These are phyloP conservation scores for Cryptocephalus moraei DNA, from an alignment of 2,888 invertebrate genomes.

Conservation along the genomic window DNA sequence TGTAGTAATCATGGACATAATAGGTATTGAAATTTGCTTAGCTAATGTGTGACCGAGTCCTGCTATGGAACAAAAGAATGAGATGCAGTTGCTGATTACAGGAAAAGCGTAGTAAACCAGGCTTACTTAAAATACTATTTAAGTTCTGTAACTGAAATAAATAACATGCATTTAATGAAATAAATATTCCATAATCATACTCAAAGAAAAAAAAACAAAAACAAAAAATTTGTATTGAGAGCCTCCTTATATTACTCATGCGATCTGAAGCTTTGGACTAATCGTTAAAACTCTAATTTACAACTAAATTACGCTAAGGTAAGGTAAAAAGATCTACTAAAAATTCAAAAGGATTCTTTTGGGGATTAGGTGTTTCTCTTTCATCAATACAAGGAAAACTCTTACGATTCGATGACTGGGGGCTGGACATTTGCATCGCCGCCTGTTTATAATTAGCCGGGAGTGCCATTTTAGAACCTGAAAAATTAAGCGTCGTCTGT, in stretches of 20 bases:
- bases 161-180: conserved; percentile 20
- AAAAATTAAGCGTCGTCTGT: not conserved
- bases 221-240: not conserved
- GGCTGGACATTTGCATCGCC: conserved; percentile 63
- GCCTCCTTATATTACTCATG: conserved; percentile 24
- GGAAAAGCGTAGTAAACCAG: conserved; percentile 12
- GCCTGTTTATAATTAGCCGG: conserved; percentile 79
- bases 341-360: no score
- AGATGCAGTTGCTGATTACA: conserved; percentile 1
- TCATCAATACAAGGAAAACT: conserved; percentile 4
- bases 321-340: no score
- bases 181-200: conserved; percentile 7
- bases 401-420: conserved; percentile 65
- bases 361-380: not conserved
- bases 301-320: not conserved
- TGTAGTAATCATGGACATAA: no score
- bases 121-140: conserved; percentile 16
- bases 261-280: conserved; percentile 25
- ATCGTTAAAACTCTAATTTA: not conserved
- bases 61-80: not conserved
- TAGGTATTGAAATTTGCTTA: no score
- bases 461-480: conserved; percentile 53
- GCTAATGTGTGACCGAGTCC: no score
- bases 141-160: conserved; percentile 5
- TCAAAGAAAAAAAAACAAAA: not conserved